Conservation (phyloP, 2,888 invertebrate genomes). For the Agrochola litura region DNA sequence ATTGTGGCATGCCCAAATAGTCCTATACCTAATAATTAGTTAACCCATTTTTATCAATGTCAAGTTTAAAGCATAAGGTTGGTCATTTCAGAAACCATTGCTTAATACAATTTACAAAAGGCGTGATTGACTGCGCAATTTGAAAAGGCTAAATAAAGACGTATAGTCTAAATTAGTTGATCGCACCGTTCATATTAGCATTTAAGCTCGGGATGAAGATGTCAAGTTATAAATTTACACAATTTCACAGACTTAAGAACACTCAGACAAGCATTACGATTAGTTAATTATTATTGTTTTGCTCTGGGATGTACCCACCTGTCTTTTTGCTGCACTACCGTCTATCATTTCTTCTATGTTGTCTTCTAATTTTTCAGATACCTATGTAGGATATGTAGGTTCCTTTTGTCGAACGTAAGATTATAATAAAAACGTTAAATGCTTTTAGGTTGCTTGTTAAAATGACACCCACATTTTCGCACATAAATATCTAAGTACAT, state of each 20-base stretch:
- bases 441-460: background rate
- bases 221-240: slow-evolving; percentile 76
- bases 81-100: background rate
- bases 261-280: slow-evolving; percentile 52
- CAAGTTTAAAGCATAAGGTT: background rate
- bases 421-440: background rate
- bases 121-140: background rate
- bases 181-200: slow-evolving; percentile 74
- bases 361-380: background rate
- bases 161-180: slow-evolving; percentile 65
- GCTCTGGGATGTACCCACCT: background rate
- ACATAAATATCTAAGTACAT: too few relatives aligned
- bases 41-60: background rate
- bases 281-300: background rate
- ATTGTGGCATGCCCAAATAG: too few relatives aligned
- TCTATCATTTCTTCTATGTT: too few relatives aligned
- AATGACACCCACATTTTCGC: background rate
- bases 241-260: slow-evolving; percentile 65
- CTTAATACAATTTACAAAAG: background rate
- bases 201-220: slow-evolving; percentile 78
- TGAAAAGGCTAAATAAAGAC: slow-evolving; percentile 28
- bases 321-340: too few relatives aligned
- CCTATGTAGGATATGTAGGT: background rate
- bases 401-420: background rate
- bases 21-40: too few relatives aligned